These are phyloP conservation scores for Alces alces DNA, from an alignment of 2,113 vertebrate genomes.

Conservation along the genomic window DNA sequence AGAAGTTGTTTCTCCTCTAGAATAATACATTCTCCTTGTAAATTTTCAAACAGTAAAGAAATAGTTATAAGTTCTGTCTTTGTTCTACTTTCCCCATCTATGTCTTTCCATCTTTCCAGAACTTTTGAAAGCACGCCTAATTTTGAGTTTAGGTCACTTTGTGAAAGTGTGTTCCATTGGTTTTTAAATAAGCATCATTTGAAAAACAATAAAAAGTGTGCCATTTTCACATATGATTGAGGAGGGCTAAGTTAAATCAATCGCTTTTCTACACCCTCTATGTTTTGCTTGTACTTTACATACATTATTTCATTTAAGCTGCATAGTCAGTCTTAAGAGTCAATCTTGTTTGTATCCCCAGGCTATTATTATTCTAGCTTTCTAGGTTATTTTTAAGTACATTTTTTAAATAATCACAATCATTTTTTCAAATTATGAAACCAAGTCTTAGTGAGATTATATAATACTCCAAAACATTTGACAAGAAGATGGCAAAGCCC, in stretches of 20 bases:
- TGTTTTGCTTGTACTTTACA: background rate
- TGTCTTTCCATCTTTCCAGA: background rate
- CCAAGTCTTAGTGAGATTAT: background rate
- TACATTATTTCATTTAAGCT: background rate
- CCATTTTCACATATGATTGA: background rate
- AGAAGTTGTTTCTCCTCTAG: background rate
- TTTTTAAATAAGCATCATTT: background rate
- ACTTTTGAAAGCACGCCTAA: background rate
- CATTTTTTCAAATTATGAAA: background rate
- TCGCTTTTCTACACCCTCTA: background rate
- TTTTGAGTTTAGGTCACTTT: background rate
- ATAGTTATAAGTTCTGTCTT: background rate
- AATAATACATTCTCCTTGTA: background rate
- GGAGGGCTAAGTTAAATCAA: background rate
- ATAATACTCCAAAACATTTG: background rate
- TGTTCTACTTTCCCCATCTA: background rate
- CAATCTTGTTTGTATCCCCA: background rate
- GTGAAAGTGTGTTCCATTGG: background rate
- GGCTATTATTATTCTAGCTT: background rate
- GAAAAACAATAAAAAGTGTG: background rate
- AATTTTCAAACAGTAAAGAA: background rate
- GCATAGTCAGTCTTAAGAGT: background rate
- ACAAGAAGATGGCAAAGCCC: slow-evolving; percentile 15
- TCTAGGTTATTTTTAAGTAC: background rate
- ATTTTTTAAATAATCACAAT: background rate